A percentile compares a stretch with the other conserved stretches of the same genome.
Conservation (phyloP, 2,888 invertebrate species). For the Molorchus minor region DNA sequence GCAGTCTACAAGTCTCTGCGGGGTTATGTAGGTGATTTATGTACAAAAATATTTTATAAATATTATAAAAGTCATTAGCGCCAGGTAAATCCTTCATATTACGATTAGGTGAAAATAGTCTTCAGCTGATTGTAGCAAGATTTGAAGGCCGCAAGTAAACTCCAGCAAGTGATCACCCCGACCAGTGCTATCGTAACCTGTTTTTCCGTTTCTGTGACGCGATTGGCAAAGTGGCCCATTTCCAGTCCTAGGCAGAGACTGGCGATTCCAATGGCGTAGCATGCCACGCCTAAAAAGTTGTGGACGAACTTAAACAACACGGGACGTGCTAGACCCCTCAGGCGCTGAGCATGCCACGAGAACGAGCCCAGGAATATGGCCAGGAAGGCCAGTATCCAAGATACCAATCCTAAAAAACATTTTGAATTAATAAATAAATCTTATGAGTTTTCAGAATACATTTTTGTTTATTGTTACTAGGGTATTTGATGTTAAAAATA, state of each 20-base stretch:
- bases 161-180: constrained; percentile 6
- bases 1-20: background rate
- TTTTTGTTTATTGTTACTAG: background rate
- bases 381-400: constrained; percentile 38
- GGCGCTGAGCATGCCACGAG: constrained; percentile 29
- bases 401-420: constrained; percentile 35
- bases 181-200: background rate
- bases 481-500: background rate
- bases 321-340: constrained; percentile 27
- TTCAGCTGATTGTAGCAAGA: constrained; percentile 8
- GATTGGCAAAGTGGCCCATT: constrained; percentile 5
- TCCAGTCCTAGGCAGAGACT: constrained; percentile 35
- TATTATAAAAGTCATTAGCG: no score
- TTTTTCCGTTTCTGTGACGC: constrained; percentile 3
- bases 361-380: constrained; percentile 35
- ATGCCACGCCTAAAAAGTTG: constrained; percentile 36
- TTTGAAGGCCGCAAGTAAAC: constrained; percentile 7
- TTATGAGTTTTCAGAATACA: background rate
- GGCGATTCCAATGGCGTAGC: constrained; percentile 36
- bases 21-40: background rate
- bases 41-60: background rate
- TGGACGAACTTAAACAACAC: constrained; percentile 39
- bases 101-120: constrained; percentile 1
- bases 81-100: background rate
- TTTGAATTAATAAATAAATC: no score